These are phyloP conservation scores for Camelus bactrianus DNA, from an alignment of 2,113 vertebrate genomes.

Conservation along the genomic window DNA sequence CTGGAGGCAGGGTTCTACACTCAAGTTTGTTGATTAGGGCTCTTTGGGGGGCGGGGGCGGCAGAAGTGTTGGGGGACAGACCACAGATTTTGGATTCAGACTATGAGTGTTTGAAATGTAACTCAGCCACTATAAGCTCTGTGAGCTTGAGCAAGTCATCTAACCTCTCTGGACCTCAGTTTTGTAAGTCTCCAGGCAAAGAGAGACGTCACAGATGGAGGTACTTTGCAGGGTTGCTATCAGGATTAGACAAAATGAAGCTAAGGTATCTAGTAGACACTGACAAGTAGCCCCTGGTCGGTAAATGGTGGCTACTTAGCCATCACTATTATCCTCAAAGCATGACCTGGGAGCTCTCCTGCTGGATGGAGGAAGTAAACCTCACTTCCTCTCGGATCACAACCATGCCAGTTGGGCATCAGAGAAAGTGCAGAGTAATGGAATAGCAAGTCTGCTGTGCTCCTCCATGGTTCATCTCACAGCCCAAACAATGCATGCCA, in stretches of 20 bases:
- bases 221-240: not conserved
- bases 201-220: not conserved
- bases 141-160: not conserved
- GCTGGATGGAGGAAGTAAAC: not conserved
- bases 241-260: not conserved
- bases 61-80: not conserved
- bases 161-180: not conserved
- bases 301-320: not conserved
- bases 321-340: not conserved
- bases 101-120: not conserved
- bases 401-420: not conserved
- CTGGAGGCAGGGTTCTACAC: not conserved
- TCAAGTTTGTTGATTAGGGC: not conserved
- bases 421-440: not conserved
- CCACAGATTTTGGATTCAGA: not conserved
- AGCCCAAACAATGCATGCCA: not conserved
- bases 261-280: too few relatives aligned
- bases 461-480: not conserved
- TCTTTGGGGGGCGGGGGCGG: rapidly evolving
- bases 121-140: not conserved
- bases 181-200: not conserved
- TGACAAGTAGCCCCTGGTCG: not conserved
- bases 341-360: not conserved
- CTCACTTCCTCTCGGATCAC: not conserved
- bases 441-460: not conserved